Evolutionary conservation across 2,888 invertebrate genomes (phyloP), one percentile per base, ranked within the genome.

Genomic region (Yponomeuta evonymella): DNA sequence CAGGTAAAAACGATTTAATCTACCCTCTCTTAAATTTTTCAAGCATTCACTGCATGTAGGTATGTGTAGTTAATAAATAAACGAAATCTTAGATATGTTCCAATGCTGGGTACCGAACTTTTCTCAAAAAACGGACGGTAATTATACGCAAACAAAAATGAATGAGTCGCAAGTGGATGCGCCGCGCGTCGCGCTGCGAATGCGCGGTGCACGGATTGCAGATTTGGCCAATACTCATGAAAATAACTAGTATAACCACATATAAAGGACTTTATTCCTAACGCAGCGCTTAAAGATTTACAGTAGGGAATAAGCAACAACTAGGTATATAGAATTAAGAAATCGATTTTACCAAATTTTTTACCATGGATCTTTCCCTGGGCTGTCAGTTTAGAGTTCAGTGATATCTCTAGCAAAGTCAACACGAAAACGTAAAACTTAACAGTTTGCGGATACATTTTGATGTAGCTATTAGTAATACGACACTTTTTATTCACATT

Each of bases 281-380:
- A 15, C 5, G 3, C 15, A 15, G 15, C 15, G 12, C 51, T 8
- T 43, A 8, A 43, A 3, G 15, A 15, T 12, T 58, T 15, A 12
- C 12, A 58, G 51, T 58, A 15, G 15, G 4, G 12, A 67, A 9
- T 11, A 68, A 43, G 11, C 10, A 48, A 48, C 6, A 29, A 11
- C 29, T 4, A 23, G 2, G 2, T 36, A 23, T 23, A 23, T 4
- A 33, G 1, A 48, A 68, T 11, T 29, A 36, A 70, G 6, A 81
- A 85, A 90, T 90, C 87, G 88, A 90, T 90, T 87, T 94, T 94
- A 95, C 95, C 95, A 93, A 95, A 95, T 88, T 90, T 90, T 87
- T 94, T 94, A 95, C 95, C 95, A 93, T 95, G 95, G 90, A 94
- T 95, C 88, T 94, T 95, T 89, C 95, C 95, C 89, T 95, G 95